phyloP scores from a whole-genome alignment of 2,113 vertebrate genomes.

The Speoplatyrhinus poulsoni region DNA sequence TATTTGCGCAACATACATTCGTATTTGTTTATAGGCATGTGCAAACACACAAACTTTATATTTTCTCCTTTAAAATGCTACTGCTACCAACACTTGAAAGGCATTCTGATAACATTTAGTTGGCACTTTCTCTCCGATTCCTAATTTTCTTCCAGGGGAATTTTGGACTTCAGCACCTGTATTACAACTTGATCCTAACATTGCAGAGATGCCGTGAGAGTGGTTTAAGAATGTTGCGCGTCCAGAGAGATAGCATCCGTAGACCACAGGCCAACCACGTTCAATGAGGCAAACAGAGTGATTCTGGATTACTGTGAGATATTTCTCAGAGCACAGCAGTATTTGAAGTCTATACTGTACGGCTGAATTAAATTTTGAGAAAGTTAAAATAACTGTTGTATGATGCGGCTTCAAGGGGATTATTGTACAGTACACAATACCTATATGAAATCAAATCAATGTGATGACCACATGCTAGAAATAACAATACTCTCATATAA shows the following conservation, averaged over 20 bases:
- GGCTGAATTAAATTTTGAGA: not conserved
- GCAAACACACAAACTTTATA: not conserved
- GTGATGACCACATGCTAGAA: not conserved
- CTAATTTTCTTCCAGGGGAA: not conserved
- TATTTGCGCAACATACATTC: no score
- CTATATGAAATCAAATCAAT: not conserved
- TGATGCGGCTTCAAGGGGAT: not conserved
- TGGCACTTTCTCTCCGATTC: not conserved
- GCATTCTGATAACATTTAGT: not conserved
- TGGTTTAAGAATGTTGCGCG: not conserved
- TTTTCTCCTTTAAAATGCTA: not conserved
- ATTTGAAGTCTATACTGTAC: not conserved
- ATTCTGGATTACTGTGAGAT: not conserved
- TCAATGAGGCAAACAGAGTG: not conserved
- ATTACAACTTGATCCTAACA: not conserved
- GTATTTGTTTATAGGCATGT: not conserved
- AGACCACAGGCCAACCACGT: not conserved
- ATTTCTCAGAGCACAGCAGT: not conserved
- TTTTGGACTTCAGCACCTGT: not conserved
- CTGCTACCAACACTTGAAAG: not conserved
- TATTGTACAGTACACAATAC: not conserved
- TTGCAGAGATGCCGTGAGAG: not conserved
- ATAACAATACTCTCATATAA: conserved; percentile 3
- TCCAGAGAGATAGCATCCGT: not conserved
- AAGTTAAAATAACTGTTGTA: not conserved